A percentile compares a stretch with the other conserved stretches of the same genome.
Evolutionary conservation across 2,888 invertebrate genomes (phyloP).

Genomic region (Amphipoea oculea): DNA sequence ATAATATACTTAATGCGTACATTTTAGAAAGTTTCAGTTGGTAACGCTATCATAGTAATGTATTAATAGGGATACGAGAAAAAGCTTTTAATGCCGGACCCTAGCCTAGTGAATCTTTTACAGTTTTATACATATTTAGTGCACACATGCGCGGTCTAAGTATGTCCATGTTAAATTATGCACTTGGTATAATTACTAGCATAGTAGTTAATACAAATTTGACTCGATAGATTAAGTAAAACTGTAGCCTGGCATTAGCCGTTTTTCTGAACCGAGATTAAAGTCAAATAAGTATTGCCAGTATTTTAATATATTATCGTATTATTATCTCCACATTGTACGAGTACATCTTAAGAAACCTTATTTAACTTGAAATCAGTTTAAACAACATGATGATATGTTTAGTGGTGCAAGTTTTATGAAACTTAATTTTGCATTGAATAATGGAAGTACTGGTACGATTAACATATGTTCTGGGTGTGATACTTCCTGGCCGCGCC

Average conservation of each 20-base stretch:
- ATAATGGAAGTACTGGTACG: background rate
- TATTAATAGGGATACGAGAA: conserved; percentile 2
- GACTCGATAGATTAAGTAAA: background rate
- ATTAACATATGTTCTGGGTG: too few relatives aligned
- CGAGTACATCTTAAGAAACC: too few relatives aligned
- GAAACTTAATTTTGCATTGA: background rate
- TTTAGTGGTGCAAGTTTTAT: background rate
- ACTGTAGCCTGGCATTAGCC: too few relatives aligned
- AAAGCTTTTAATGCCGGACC: conserved; percentile 10
- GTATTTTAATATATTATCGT: too few relatives aligned
- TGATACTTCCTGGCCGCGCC: too few relatives aligned
- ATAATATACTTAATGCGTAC: background rate
- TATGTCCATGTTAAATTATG: background rate
- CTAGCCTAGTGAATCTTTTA: conserved; percentile 1
- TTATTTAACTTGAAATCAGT: background rate
- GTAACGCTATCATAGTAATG: background rate
- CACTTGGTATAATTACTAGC: background rate
- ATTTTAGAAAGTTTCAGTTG: conserved; percentile 5
- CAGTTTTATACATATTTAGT: conserved; percentile 1
- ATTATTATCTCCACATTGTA: too few relatives aligned
- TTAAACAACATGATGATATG: background rate
- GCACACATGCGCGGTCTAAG: too few relatives aligned
- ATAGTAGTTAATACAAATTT: background rate
- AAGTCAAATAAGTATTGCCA: background rate
- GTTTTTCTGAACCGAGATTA: background rate